These are phyloP conservation scores for Trichechus manatus DNA, from an alignment of 2,113 vertebrate genomes.

Conservation along the genomic window DNA sequence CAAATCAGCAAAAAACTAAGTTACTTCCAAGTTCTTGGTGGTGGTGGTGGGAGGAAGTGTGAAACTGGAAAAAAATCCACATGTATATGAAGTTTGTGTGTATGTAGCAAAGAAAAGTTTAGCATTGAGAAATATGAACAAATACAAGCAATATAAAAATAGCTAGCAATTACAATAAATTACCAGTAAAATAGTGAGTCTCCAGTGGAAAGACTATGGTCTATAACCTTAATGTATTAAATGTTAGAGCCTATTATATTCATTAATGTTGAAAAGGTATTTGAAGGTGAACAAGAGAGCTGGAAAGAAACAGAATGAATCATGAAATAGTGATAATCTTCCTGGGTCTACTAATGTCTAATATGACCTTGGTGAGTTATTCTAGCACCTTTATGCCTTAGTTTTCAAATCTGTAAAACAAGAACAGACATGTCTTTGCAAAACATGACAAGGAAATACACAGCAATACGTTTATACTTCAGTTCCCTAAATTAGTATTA, in stretches of 20 bases:
- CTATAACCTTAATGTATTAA: slow-evolving; percentile 68
- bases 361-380: slow-evolving; percentile 40
- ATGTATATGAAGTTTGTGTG: background rate
- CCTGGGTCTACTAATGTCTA: background rate
- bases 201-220: slow-evolving; percentile 76
- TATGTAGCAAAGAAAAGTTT: slow-evolving; percentile 60
- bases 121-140: slow-evolving; percentile 73
- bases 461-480: slow-evolving; percentile 49
- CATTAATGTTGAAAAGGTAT: slow-evolving; percentile 46
- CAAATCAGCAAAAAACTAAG: slow-evolving; percentile 70
- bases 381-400: slow-evolving; percentile 28
- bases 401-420: slow-evolving; percentile 47
- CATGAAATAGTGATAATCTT: slow-evolving; percentile 22
- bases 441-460: slow-evolving; percentile 2
- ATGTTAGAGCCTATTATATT: slow-evolving; percentile 60
- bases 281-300: slow-evolving; percentile 30
- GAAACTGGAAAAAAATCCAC: slow-evolving; percentile 8
- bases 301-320: slow-evolving; percentile 44
- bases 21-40: slow-evolving; percentile 53
- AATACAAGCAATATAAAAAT: slow-evolving; percentile 68
- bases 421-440: slow-evolving; percentile 35
- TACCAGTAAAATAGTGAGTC: slow-evolving; percentile 67
- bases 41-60: background rate
- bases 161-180: slow-evolving; percentile 76
- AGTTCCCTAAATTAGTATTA: slow-evolving; percentile 56